These are phyloP conservation scores for Lucinisca nassula DNA, from an alignment of 2,888 invertebrate genomes.

Conservation along the genomic window DNA sequence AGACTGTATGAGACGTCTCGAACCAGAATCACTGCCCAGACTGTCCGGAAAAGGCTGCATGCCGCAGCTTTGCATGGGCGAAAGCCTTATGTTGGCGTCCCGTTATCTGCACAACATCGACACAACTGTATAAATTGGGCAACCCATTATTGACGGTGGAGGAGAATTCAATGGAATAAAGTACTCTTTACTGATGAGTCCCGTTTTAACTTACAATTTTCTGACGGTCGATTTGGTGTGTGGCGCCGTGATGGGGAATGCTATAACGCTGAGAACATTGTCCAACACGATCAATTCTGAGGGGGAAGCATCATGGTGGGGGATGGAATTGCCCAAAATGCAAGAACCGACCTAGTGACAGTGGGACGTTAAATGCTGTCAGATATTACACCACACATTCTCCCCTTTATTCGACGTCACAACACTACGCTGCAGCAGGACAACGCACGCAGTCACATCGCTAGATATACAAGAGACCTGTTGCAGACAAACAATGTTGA, in stretches of 20 bases:
- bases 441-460: slow-evolving; percentile 51
- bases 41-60: background rate
- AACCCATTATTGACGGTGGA: too few relatives aligned
- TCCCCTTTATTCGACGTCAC: slow-evolving; percentile 27
- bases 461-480: slow-evolving; percentile 26
- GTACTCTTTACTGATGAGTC: background rate
- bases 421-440: slow-evolving; percentile 48
- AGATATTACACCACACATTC: slow-evolving; percentile 35
- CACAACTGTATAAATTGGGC: background rate
- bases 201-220: background rate
- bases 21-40: background rate
- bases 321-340: slow-evolving; percentile 13
- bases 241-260: background rate
- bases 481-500: slow-evolving; percentile 33
- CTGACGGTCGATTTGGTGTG: background rate
- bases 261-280: background rate
- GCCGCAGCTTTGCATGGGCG: background rate
- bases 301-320: slow-evolving; percentile 51
- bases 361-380: slow-evolving; percentile 40
- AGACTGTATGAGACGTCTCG: background rate
- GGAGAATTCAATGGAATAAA: background rate
- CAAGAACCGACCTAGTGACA: slow-evolving; percentile 13
- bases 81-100: background rate
- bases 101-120: background rate
- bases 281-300: slow-evolving; percentile 33